phyloP scores from a whole-genome alignment of 92 coral and sea anemone species.

The Porites rus region DNA sequence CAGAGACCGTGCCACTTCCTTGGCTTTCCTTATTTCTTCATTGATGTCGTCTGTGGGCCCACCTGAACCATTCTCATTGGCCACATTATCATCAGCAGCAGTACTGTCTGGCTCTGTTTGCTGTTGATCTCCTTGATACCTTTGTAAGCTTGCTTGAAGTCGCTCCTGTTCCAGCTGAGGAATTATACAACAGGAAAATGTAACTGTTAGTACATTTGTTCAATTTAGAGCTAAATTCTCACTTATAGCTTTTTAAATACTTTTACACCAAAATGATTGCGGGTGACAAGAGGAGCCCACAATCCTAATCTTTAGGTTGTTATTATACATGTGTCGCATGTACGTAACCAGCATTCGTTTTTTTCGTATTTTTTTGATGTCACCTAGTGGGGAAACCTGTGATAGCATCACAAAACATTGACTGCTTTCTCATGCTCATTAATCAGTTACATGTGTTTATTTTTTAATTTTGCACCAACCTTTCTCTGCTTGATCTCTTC shows the following conservation, averaged over 20 bases:
- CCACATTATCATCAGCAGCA: slow-evolving; percentile 73
- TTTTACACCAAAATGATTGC: no score
- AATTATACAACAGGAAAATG: background rate
- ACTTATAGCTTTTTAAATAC: no score
- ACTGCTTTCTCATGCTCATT: no score
- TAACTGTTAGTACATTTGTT: background rate
- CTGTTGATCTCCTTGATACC: slow-evolving; percentile 77
- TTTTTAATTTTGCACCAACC: slow-evolving; percentile 42
- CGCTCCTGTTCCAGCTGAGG: slow-evolving; percentile 96
- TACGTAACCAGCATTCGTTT: no score
- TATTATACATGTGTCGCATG: no score
- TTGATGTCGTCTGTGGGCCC: slow-evolving; percentile 57
- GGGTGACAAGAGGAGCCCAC: no score
- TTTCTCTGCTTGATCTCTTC: slow-evolving; percentile 97
- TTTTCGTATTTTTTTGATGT: no score
- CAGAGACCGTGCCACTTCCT: slow-evolving; percentile 65
- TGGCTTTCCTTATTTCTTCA: slow-evolving; percentile 82
- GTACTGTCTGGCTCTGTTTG: slow-evolving; percentile 98
- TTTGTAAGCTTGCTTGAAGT: slow-evolving; percentile 89
- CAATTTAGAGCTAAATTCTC: no score
- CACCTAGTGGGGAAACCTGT: no score
- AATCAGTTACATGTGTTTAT: background rate
- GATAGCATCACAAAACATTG: no score
- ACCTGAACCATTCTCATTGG: slow-evolving; percentile 48
- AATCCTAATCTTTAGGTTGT: no score